These are phyloP conservation scores for Panorpa germanica DNA, from an alignment of 2,888 invertebrate genomes.

Conservation along the genomic window DNA sequence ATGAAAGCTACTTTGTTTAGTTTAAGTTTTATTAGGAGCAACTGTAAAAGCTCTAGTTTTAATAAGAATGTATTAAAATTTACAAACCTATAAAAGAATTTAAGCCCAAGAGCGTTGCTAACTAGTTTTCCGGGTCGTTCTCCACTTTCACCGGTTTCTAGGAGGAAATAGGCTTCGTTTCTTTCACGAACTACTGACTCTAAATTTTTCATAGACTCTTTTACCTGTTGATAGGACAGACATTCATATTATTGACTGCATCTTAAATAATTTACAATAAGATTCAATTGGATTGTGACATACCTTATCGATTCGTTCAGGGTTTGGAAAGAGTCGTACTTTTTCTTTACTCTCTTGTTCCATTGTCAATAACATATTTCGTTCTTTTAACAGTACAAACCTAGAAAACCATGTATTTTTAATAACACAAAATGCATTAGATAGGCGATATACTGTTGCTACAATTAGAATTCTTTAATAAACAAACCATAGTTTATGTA, in stretches of 20 bases:
- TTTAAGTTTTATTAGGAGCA: constrained; percentile 1
- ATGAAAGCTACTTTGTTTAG: neutral
- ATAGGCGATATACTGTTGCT: no score
- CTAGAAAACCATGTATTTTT: constrained; percentile 22
- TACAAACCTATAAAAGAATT: constrained; percentile 28
- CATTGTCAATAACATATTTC: constrained; percentile 95
- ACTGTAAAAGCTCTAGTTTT: neutral
- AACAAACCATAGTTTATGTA: constrained; percentile 92
- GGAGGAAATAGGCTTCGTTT: constrained; percentile 68
- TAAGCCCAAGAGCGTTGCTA: constrained; percentile 38
- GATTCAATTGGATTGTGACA: constrained; percentile 2
- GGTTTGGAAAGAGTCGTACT: constrained; percentile 61
- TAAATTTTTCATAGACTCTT: constrained; percentile 87
- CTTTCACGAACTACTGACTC: constrained; percentile 82
- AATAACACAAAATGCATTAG: constrained; percentile 7
- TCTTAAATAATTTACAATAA: constrained; percentile 2
- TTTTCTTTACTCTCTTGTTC: constrained; percentile 58
- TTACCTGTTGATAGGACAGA: constrained; percentile 29
- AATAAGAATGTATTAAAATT: neutral
- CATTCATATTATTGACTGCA: constrained; percentile 4
- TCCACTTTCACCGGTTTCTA: constrained; percentile 79
- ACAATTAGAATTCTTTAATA: constrained; percentile 2
- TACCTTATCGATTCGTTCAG: constrained; percentile 83
- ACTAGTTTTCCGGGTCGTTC: constrained; percentile 48
- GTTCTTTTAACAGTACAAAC: constrained; percentile 83